Percentiles rank a stretch among this genome's conserved stretches.
Conservation (phyloP, 1,140 invertebrate genomes). For the Macrobrachium rosenbergii region DNA sequence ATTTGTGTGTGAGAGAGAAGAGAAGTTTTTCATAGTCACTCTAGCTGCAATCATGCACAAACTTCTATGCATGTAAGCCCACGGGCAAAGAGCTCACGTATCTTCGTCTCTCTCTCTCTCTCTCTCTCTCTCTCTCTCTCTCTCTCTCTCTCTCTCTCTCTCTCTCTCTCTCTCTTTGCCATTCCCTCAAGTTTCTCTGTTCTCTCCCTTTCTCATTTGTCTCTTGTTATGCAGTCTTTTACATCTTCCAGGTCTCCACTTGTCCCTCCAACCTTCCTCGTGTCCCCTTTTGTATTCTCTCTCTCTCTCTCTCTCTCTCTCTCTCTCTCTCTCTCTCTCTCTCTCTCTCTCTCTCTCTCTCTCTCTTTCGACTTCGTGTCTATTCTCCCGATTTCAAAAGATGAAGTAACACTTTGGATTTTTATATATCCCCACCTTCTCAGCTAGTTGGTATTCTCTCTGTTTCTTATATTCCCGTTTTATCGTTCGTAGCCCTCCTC, state of each 20-base stretch:
- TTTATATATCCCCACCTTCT: not conserved
- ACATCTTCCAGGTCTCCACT: not conserved
- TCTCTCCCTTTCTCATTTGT: too few species aligned
- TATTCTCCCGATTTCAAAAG: not conserved
- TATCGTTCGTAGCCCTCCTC: not conserved
- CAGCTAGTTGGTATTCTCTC: not conserved
- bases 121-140: slow-evolving; percentile 29
- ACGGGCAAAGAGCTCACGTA: too few species aligned
- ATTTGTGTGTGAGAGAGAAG: not conserved
- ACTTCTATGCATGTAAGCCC: too few species aligned
- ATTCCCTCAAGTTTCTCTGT: not conserved
- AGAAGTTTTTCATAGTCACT: not conserved
- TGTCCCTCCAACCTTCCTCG: not conserved
- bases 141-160: slow-evolving; percentile 23
- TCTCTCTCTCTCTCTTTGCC: slow-evolving; percentile 13
- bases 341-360: not conserved
- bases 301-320: slow-evolving; percentile 12
- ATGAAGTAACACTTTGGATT: not conserved
- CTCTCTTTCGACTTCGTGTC: not conserved
- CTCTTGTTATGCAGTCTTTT: not conserved
- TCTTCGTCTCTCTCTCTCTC: not conserved
- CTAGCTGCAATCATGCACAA: too few species aligned
- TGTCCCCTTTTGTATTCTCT: not conserved
- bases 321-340: slow-evolving; percentile 1
- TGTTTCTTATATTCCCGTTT: slow-evolving; percentile 18